These are phyloP conservation scores for Papilio glaucus DNA, from an alignment of 1,140 invertebrate species.

Conservation along the genomic window DNA sequence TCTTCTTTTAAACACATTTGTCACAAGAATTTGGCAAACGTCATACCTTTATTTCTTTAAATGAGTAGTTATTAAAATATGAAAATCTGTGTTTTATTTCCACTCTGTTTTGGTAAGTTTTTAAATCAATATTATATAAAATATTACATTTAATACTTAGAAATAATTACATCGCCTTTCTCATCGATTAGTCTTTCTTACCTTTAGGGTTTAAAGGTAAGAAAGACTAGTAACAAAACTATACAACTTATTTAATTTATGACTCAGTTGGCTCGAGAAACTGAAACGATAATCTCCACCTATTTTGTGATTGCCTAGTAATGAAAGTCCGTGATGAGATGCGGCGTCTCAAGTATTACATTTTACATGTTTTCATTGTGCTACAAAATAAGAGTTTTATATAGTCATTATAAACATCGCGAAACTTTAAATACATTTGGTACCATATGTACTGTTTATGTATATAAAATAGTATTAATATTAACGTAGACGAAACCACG, in stretches of 20 bases:
- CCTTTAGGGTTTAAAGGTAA: neutral
- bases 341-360: too few species aligned
- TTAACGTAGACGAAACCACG: neutral
- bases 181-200: neutral
- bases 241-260: neutral
- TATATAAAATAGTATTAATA: neutral
- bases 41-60: conserved; percentile 50
- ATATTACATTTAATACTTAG: neutral
- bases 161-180: neutral
- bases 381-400: too few species aligned
- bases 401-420: too few species aligned
- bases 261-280: neutral
- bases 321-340: too few species aligned
- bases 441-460: neutral
- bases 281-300: neutral
- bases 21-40: conserved; percentile 56
- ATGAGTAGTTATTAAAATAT: conserved; percentile 55
- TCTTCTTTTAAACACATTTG: conserved; percentile 72
- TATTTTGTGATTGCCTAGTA: too few species aligned
- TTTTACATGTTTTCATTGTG: too few species aligned
- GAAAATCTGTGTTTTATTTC: conserved; percentile 51
- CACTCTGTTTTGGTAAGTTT: conserved; percentile 57
- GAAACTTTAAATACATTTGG: too few species aligned
- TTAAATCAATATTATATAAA: conserved; percentile 31
- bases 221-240: neutral